Percentiles rank a stretch among this genome's conserved stretches.
phyloP scores from a whole-genome alignment of 2,797 vertebrate genomes.

The Alosa sapidissima region DNA sequence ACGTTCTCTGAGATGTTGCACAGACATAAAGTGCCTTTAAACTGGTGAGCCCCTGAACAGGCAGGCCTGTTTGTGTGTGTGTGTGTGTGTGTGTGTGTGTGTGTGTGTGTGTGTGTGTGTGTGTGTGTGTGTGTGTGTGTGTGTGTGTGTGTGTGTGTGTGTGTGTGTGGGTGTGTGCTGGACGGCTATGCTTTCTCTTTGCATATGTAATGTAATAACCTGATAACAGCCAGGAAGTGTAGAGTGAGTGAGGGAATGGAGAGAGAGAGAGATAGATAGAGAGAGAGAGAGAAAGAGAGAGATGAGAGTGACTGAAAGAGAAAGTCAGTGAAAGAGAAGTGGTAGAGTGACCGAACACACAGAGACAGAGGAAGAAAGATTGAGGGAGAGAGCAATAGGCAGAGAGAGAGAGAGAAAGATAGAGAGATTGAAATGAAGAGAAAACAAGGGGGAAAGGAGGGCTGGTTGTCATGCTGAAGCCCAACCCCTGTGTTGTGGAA shows the following conservation, averaged over 20 bases:
- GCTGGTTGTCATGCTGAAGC: neutral
- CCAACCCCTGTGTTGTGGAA: slow-evolving; percentile 2
- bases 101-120: too few species aligned
- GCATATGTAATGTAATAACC: neutral
- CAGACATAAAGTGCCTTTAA: too few species aligned
- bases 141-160: too few species aligned
- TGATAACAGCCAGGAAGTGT: neutral
- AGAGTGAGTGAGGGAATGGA: neutral
- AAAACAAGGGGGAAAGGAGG: neutral
- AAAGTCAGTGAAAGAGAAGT: neutral
- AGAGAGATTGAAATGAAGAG: slow-evolving; percentile 5
- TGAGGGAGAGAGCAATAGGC: neutral
- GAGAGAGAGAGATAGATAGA: neutral
- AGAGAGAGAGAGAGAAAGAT: neutral
- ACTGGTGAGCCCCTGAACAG: too few species aligned
- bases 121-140: too few species aligned
- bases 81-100: too few species aligned
- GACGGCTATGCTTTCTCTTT: neutral
- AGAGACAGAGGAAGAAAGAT: neutral
- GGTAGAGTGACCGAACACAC: too few species aligned
- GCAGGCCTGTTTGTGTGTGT: too few species aligned
- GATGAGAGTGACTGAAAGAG: neutral
- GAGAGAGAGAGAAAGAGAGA: neutral
- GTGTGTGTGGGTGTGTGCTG: too few species aligned
- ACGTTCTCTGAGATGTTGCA: too few species aligned